phyloP scores from a whole-genome alignment of 92 coral and sea anemone genomes.

The Phenganax marumi region DNA sequence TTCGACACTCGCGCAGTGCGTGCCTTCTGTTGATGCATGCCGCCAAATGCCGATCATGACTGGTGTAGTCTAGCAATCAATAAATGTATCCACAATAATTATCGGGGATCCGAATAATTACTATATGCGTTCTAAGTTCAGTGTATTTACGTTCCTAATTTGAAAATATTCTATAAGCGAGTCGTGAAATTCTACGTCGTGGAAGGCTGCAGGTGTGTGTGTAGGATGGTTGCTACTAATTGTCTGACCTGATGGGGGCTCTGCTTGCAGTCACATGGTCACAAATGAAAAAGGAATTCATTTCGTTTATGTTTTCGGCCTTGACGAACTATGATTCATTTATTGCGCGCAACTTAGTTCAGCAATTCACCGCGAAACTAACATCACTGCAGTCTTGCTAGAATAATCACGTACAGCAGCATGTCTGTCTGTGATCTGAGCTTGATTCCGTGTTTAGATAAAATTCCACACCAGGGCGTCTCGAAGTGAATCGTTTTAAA shows the following conservation, averaged over 20 bases:
- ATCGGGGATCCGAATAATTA: background rate
- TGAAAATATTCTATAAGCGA: no score
- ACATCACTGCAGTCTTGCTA: background rate
- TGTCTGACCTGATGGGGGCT: background rate
- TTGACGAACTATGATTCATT: background rate
- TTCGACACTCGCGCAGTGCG: no score
- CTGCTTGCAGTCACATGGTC: background rate
- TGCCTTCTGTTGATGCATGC: no score
- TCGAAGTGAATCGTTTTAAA: background rate
- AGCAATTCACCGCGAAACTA: no score
- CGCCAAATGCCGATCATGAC: no score
- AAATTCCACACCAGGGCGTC: conserved; percentile 25
- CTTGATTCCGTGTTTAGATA: conserved; percentile 16
- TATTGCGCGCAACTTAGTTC: background rate
- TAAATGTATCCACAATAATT: background rate
- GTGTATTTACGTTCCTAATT: background rate
- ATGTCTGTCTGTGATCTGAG: background rate
- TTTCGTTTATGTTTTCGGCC: background rate
- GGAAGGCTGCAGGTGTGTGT: no score
- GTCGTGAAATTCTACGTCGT: no score
- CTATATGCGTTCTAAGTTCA: background rate
- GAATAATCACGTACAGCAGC: background rate
- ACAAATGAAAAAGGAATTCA: background rate
- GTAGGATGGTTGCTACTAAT: no score
- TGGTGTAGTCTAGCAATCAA: background rate